Evolutionary conservation across 2,797 vertebrate species (phyloP).

Genomic region (Molossus molossus): DNA sequence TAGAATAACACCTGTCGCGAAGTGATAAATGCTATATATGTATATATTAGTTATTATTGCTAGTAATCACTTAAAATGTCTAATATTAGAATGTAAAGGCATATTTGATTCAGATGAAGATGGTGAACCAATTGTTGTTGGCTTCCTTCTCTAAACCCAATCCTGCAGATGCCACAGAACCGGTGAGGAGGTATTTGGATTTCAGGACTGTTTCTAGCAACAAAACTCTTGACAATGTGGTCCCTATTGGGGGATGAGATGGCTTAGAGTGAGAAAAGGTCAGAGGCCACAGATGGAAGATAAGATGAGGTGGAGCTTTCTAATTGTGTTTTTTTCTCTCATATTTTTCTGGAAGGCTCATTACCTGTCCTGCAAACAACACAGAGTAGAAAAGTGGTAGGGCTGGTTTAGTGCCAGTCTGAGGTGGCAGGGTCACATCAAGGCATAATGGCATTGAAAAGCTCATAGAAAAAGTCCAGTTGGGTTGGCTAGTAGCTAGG

Average conservation of each 20-base stretch:
- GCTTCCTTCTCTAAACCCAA: not conserved
- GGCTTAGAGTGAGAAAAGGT: not conserved
- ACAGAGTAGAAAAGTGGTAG: not conserved
- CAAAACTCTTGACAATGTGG: not conserved
- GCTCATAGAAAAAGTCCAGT: not conserved
- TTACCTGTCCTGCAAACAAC: not conserved
- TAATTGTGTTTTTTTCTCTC: not conserved
- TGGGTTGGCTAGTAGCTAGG: not conserved
- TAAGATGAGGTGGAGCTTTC: not conserved
- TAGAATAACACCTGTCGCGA: not conserved
- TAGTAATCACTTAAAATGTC: not conserved
- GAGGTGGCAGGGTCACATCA: not conserved
- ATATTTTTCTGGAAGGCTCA: slow-evolving; percentile 25
- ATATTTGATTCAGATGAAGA: not conserved
- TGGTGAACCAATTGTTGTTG: not conserved
- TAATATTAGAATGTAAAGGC: not conserved
- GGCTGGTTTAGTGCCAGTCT: not conserved
- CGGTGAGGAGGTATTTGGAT: not conserved
- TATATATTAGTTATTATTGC: not conserved
- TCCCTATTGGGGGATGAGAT: not conserved
- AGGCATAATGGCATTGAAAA: not conserved
- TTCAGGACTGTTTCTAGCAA: not conserved
- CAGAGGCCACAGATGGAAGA: not conserved
- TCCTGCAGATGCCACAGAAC: not conserved
- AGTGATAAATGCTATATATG: not conserved